phyloP scores from a whole-genome alignment of 1,140 invertebrate species.

The Planococcus citri region DNA sequence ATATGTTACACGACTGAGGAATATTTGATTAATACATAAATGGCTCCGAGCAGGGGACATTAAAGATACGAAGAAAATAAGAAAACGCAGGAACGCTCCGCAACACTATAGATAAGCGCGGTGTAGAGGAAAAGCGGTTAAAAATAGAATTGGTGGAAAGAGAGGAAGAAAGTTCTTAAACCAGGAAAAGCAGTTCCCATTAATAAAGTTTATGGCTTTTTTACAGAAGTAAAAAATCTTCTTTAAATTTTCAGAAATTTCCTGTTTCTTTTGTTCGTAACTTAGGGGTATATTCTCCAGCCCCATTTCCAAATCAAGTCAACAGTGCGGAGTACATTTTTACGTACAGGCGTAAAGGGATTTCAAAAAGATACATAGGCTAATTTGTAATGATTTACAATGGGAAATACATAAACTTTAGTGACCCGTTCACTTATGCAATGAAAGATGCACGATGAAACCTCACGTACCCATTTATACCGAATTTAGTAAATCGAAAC shows the following conservation, averaged over 20 bases:
- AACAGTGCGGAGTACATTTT: neutral
- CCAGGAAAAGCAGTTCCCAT: constrained; percentile 17
- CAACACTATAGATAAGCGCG: neutral
- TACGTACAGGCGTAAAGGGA: neutral
- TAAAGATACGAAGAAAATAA: constrained; percentile 16
- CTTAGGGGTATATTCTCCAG: constrained; percentile 10
- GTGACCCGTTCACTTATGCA: constrained; percentile 10
- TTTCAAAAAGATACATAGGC: neutral
- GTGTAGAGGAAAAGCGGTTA: neutral
- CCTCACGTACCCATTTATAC: neutral
- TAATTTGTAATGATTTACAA: constrained; percentile 14
- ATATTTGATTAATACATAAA: constrained; percentile 14
- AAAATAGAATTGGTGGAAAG: constrained; percentile 12
- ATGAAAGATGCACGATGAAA: neutral
- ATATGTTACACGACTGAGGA: constrained; percentile 9
- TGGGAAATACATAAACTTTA: neutral
- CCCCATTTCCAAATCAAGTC: constrained; percentile 10
- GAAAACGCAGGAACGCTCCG: neutral
- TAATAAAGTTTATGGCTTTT: constrained; percentile 20
- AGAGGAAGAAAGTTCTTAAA: constrained; percentile 15
- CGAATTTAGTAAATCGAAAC: neutral
- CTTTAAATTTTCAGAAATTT: constrained; percentile 21
- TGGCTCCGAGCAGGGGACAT: constrained; percentile 16
- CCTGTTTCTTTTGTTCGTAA: constrained; percentile 20
- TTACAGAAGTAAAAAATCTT: constrained; percentile 20